These are phyloP conservation scores for Lasiommata megera DNA, from an alignment of 2,888 invertebrate species.

Conservation along the genomic window DNA sequence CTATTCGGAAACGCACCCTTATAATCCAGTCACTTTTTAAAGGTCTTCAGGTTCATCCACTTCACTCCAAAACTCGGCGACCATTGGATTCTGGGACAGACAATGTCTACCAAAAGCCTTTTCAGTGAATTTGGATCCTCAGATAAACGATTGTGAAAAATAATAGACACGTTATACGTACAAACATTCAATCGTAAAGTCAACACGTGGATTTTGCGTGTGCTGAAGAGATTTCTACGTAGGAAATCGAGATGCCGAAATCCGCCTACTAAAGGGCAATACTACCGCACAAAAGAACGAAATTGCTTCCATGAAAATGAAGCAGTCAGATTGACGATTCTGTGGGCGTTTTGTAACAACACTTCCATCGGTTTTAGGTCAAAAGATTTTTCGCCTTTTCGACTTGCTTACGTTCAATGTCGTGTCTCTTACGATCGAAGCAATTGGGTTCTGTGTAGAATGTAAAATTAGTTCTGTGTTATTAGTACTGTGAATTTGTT, in stretches of 20 bases:
- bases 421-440: not conserved
- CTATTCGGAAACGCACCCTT: too few relatives aligned
- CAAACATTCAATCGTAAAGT: constrained; percentile 24
- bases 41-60: too few relatives aligned
- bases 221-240: constrained; percentile 48
- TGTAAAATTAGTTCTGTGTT: too few relatives aligned
- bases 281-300: constrained; percentile 65
- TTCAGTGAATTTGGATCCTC: too few relatives aligned
- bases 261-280: constrained; percentile 66
- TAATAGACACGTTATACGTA: constrained; percentile 16
- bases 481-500: too few relatives aligned
- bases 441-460: too few relatives aligned
- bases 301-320: constrained; percentile 70
- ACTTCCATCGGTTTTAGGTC: constrained; percentile 40
- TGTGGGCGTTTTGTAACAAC: constrained; percentile 58
- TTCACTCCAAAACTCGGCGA: too few relatives aligned
- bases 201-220: constrained; percentile 39
- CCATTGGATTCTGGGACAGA: too few relatives aligned
- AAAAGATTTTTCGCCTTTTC: not conserved
- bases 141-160: too few relatives aligned
- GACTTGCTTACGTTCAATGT: not conserved
- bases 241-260: constrained; percentile 54
- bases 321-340: constrained; percentile 67
- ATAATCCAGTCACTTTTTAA: too few relatives aligned
- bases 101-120: too few relatives aligned